Percentiles rank a stretch among this genome's conserved stretches.
Conservation (phyloP, 2,113 vertebrate genomes). For the Edolisoma coerulescens region DNA sequence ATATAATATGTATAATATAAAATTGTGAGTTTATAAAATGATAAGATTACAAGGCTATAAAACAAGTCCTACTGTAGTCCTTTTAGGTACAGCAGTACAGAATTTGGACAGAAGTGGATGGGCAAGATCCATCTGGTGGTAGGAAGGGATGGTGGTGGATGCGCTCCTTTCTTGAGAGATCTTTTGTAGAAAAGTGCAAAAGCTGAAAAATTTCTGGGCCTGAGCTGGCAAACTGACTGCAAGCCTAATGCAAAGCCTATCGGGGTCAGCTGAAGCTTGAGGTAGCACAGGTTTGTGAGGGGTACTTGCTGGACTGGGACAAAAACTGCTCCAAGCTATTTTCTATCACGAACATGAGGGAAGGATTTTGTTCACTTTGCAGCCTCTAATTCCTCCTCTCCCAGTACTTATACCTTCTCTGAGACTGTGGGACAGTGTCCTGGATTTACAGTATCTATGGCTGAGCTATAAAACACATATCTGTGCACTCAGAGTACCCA, state of each 20-base stretch:
- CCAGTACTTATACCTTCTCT: background rate
- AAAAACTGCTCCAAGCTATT: background rate
- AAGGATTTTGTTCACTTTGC: slow-evolving; percentile 14
- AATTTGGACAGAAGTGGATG: background rate
- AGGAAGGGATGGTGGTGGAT: background rate
- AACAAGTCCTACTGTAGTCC: background rate
- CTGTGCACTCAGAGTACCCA: background rate
- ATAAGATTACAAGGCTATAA: background rate
- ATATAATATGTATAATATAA: background rate
- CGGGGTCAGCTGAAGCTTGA: background rate
- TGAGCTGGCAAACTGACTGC: background rate
- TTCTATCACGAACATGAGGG: background rate
- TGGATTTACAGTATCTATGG: background rate
- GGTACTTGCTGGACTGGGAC: background rate
- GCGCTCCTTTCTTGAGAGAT: background rate
- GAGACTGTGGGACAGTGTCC: slow-evolving; percentile 4
- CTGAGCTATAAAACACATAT: slow-evolving; percentile 29
- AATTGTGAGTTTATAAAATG: background rate
- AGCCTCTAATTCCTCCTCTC: background rate
- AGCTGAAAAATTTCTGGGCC: background rate
- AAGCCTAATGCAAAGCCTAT: background rate
- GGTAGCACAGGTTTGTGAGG: background rate
- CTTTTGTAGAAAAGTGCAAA: background rate
- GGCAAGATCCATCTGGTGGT: background rate
- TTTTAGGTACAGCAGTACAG: background rate